phyloP scores from a whole-genome alignment of 2,888 invertebrate species.

The Calameuta filiformis region DNA sequence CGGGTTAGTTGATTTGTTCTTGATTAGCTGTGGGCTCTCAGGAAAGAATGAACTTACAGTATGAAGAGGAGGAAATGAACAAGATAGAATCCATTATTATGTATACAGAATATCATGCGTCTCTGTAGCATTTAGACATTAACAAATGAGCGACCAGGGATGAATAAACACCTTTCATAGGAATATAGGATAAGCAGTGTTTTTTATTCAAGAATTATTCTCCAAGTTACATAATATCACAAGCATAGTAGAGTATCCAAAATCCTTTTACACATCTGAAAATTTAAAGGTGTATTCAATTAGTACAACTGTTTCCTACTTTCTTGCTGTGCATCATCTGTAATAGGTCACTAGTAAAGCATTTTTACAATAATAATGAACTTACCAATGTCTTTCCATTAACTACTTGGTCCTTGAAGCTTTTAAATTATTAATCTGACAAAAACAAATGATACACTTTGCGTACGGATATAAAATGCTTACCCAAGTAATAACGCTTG shows the following conservation, averaged over 20 bases:
- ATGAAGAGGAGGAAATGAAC: neutral
- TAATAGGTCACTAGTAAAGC: too few species aligned
- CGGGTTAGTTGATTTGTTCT: neutral
- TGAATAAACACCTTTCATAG: neutral
- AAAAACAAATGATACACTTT: too few species aligned
- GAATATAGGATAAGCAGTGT: neutral
- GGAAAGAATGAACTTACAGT: neutral
- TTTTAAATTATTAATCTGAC: too few species aligned
- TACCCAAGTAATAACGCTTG: slow-evolving; percentile 63
- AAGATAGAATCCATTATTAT: neutral
- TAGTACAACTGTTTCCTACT: too few species aligned
- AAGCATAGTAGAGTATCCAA: neutral
- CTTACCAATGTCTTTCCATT: too few species aligned
- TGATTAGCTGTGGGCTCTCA: neutral
- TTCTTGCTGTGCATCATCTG: too few species aligned
- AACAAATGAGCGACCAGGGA: neutral
- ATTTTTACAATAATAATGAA: too few species aligned
- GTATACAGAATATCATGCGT: neutral
- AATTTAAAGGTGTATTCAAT: neutral
- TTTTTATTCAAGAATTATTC: neutral
- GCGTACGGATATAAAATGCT: slow-evolving; percentile 15
- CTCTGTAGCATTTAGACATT: neutral
- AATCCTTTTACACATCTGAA: neutral
- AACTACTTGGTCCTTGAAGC: too few species aligned
- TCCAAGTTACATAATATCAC: neutral